Base-by-base conservation (phyloP, 2,888 invertebrate species). In the Pollenia amentaria region DNA sequence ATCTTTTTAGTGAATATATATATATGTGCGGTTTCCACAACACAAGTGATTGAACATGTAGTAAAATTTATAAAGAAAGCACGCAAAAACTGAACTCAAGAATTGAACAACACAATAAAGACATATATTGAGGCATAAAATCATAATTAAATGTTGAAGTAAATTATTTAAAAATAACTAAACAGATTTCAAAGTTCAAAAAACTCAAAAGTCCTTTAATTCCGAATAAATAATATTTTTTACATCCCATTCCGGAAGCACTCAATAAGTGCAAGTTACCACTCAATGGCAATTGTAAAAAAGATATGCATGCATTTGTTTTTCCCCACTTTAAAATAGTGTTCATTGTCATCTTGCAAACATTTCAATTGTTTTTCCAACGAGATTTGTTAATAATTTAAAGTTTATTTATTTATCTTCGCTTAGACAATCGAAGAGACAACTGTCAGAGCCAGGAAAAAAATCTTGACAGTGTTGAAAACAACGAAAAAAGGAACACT, bases 311-410 rank as follows among this genome's bases (percentile, higher is more conserved):
- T 29, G 29, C 29, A 6, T 67, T 21, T 10, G n/a, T n/a, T 51
- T 57, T 73, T 64, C 38, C 29, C 29, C 14, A 44, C 72, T 57
- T 70, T 38, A 57, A 60, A 8, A 77, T 57, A 46, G 57, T 72
- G 38, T 73, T 78, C 51, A 65, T 51, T 84, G 57, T 64, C 76
- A 77, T 73, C 53, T 69, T 18, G 55, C 21, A 69, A 57, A 69
- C 51, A 64, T 70, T 77, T 70, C 70, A 83, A 70, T 77, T 83
- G 70, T 55, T 64, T 53, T 83, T 77, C n/a, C 55, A 55, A 42
- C 16, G 72, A 57, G 64, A 77, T 77, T 83, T 77, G 64, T 64
- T 46, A 64, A 77, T 72, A 83, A 70, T 64, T 72, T 55, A 57
- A 83, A 40, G 18, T 72, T 72, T 83, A 55, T 78, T 29, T 29